Base-by-base conservation (phyloP, 1,140 invertebrate species). In the Caerostris extrusa region DNA sequence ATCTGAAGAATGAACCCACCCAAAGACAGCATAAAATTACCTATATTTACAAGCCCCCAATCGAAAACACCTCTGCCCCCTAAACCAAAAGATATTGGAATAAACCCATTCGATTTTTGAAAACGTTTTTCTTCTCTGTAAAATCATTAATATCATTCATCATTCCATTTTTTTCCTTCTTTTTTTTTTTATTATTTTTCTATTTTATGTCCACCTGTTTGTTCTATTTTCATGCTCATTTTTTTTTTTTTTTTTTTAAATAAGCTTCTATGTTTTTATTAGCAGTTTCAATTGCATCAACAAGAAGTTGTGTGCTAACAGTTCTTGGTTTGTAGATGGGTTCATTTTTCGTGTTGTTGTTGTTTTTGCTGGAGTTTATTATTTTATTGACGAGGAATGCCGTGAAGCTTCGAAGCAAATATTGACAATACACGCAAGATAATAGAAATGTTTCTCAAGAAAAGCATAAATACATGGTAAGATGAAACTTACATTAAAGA, bases 1-100 rank as follows among this genome's bases (percentile, higher is more conserved):
- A 93, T 60, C 55, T 82, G 53, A 60, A 93, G 56, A 88, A 88
- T 58, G 19, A 61, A 93, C 92, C 92, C 83, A 93, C 92, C 92
- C 92, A 71, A 67, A 55, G 86, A 93, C 92, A 89, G 56, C 71
- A 90, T 81, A 92, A 92, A 83, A 55, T n/a, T 58, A 81, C 77
- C 50, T 91, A 90, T 85, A 85, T 77, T 34, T 55, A 60, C 61
- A 17, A 34, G 55, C 67, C 71, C 64, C 34, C 34, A 61, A 77
- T 85, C 77, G 85, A 92, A 92, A 85, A 10, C 57, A 85, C 83
- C 83, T 85, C 58, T 81, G 55, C 60, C 5, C 17, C 58, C 81
- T 77, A 55, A 60, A 57, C 81, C 82, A 86, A 86, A 86, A 71
- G 58, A 77, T 77, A 77, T 77, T 77, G 19, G 34, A 77, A 77